phyloP scores from a whole-genome alignment of 2,113 vertebrate genomes.

The Plecturocebus donacophilus region DNA sequence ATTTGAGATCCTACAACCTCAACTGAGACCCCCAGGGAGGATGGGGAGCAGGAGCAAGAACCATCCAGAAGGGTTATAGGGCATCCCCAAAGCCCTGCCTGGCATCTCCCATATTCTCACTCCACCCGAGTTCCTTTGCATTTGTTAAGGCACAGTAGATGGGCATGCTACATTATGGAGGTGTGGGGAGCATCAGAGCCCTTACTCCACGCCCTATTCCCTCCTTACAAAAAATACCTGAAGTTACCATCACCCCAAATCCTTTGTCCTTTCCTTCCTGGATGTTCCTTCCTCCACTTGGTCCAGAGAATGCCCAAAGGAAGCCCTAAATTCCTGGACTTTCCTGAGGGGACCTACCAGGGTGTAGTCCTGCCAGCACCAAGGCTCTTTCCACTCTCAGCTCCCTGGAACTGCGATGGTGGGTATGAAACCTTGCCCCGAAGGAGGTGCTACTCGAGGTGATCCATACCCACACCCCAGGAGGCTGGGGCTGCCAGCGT shows the following conservation, averaged over 20 bases:
- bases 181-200: background rate
- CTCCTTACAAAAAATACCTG: background rate
- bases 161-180: background rate
- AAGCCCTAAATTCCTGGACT: background rate
- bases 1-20: background rate
- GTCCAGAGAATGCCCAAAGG: background rate
- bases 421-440: background rate
- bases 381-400: background rate
- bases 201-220: background rate
- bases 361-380: background rate
- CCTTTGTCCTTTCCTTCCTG: background rate
- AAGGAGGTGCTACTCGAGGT: background rate
- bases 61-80: background rate
- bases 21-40: background rate
- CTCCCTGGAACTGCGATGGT: background rate
- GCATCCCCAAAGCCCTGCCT: background rate
- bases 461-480: background rate
- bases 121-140: background rate
- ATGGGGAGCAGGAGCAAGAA: background rate
- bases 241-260: background rate
- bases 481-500: background rate
- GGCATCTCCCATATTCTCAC: background rate
- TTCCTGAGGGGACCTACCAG: background rate
- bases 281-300: background rate
- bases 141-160: background rate